Evolutionary conservation across 2,888 invertebrate genomes (phyloP).

Genomic region (Sinohyriopsis cumingii): DNA sequence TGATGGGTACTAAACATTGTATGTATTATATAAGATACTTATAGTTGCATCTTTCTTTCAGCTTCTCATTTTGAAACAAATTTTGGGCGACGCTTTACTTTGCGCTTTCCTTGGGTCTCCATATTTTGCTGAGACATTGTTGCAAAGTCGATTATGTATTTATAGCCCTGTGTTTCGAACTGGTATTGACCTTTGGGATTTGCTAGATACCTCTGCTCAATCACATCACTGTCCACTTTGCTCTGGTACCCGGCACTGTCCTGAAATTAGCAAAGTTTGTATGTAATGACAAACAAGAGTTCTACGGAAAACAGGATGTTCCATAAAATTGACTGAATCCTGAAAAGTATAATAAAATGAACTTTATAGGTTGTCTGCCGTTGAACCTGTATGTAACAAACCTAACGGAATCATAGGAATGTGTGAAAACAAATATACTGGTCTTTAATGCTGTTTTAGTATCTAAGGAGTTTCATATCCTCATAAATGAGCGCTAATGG

Average conservation of each 20-base stretch:
- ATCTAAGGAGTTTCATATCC: too few species aligned
- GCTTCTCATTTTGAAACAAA: slow-evolving; percentile 22
- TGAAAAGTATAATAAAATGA: too few species aligned
- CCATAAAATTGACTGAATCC: too few species aligned
- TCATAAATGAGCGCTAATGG: too few species aligned
- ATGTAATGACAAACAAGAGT: background rate
- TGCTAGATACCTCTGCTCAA: slow-evolving; percentile 39
- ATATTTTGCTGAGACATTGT: slow-evolving; percentile 46
- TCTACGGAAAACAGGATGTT: slow-evolving; percentile 7
- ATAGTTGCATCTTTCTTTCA: slow-evolving; percentile 4
- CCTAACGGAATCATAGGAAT: too few species aligned
- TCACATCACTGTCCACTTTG: slow-evolving; percentile 24
- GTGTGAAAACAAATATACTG: too few species aligned
- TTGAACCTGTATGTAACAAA: too few species aligned
- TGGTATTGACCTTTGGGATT: slow-evolving; percentile 33
- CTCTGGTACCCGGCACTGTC: slow-evolving; percentile 22
- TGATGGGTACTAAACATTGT: too few species aligned
- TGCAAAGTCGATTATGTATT: slow-evolving; percentile 42
- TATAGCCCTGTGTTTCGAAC: slow-evolving; percentile 39
- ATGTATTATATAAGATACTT: too few species aligned
- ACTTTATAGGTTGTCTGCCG: too few species aligned
- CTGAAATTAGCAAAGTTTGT: background rate
- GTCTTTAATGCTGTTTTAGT: too few species aligned
- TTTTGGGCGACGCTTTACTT: slow-evolving; percentile 38
- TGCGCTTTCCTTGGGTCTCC: slow-evolving; percentile 26